A percentile compares a stretch with the other conserved stretches of the same genome.
Evolutionary conservation across 2,113 vertebrate genomes (phyloP).

Genomic region (Motacilla alba): DNA sequence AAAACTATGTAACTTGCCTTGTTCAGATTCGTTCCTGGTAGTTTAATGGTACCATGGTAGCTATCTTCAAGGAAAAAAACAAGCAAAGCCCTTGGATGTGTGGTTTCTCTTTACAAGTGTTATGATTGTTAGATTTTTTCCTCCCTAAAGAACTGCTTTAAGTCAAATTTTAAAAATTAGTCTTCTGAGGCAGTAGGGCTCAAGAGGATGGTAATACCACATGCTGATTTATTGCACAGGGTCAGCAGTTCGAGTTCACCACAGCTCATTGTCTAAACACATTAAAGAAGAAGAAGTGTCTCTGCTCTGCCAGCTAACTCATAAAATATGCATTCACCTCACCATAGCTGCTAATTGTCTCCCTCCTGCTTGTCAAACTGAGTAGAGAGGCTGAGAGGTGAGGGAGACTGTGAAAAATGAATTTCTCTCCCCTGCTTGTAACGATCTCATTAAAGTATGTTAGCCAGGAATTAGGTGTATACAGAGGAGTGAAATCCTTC

Average conservation of each 20-base stretch:
- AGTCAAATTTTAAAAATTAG: background rate
- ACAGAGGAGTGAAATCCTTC: background rate
- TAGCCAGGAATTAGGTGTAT: background rate
- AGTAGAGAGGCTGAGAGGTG: background rate
- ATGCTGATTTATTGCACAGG: background rate
- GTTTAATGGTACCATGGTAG: background rate
- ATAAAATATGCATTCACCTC: constrained; percentile 3
- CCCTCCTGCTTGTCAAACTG: background rate
- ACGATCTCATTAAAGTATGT: background rate
- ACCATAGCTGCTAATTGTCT: constrained; percentile 6
- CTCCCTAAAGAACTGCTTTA: background rate
- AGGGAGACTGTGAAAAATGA: constrained; percentile 4
- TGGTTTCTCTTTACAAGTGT: background rate
- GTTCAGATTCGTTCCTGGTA: background rate
- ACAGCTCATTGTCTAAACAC: background rate
- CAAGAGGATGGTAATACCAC: background rate
- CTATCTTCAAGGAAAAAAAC: background rate
- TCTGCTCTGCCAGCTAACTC: background rate
- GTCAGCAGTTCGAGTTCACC: background rate
- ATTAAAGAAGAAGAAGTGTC: background rate
- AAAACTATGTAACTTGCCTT: background rate
- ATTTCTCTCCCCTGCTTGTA: background rate
- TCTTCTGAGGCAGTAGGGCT: background rate
- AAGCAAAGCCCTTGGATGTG: background rate
- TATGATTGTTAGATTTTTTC: background rate